Percentiles rank a stretch among this genome's conserved stretches.
phyloP scores from a whole-genome alignment of 2,113 vertebrate species.

The Electrona antarctica region DNA sequence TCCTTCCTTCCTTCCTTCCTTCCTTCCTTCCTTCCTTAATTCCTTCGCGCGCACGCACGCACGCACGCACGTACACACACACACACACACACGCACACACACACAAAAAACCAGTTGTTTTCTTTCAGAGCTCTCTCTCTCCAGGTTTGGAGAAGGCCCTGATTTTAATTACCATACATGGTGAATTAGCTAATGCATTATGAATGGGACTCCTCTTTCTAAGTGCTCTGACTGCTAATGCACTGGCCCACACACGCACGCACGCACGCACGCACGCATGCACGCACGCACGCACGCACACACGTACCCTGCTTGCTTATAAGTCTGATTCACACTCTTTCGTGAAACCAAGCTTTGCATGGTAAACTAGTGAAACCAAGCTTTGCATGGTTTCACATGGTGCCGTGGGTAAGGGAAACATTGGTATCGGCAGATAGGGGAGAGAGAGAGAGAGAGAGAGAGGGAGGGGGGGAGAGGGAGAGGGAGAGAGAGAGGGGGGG shows the following conservation, averaged over 20 bases:
- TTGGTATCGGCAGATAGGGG: too few relatives aligned
- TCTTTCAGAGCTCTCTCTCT: conserved; percentile 68
- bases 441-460: conserved; percentile 13
- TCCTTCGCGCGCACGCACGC: too few relatives aligned
- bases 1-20: too few relatives aligned
- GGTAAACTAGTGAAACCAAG: too few relatives aligned
- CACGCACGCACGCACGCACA: neutral
- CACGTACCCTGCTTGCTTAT: conserved; percentile 53
- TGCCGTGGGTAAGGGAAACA: too few relatives aligned
- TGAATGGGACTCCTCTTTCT: conserved; percentile 78
- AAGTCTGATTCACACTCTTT: conserved; percentile 3
- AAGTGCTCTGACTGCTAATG: conserved; percentile 83
- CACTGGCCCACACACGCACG: conserved; percentile 56
- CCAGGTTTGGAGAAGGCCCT: conserved; percentile 70
- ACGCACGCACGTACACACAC: neutral
- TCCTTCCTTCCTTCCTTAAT: too few relatives aligned
- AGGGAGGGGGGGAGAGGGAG: conserved; percentile 35
- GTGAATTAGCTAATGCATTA: conserved; percentile 83
- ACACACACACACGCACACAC: conserved; percentile 3
- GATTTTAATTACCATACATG: conserved; percentile 82
- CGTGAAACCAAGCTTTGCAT: too few relatives aligned
- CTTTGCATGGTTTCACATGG: too few relatives aligned
- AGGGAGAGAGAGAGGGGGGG: conserved; percentile 21
- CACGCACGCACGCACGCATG: neutral
- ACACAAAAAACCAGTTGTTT: conserved; percentile 54